Evolutionary conservation across 2,797 vertebrate species (phyloP), one percentile per base, ranked within the genome.

Genomic region (Merluccius polli): DNA sequence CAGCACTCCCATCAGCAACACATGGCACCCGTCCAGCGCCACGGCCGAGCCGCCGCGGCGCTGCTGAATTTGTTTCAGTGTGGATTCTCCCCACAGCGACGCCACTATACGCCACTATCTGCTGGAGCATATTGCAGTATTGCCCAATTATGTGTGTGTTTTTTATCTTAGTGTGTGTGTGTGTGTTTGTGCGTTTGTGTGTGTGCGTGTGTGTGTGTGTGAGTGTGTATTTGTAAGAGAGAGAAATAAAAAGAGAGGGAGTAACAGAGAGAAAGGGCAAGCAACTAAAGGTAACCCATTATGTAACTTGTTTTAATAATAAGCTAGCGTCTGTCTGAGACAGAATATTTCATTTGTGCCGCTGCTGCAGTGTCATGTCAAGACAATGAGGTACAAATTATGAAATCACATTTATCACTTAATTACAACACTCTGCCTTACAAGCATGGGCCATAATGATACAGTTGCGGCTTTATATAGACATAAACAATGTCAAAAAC

Each of bases 61-160:
- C 81, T 83, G 87, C 88, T 87, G 83, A 83, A 88, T 83, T 77
- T 82, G 81, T 85, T 87, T 89, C 81, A 85, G 82, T 78, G 80
- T 74, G 83, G 82, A 80, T 84, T 87, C 84, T 82, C 80, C 84
- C 83, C 79, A 82, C 84, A 89, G 86, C 83, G 68, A 79, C 83
- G 75, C 59, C 80, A 73, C 83, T 75, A 69, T 72, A 73, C n/a
- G 18, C 70, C 70, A 72, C 77, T 21, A 71, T 83, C 76, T 81
- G 72, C 79, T 81, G 71, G 79, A 80, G 74, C 83, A 75, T 44
- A 59, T 82, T 59, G 30, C 70, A 82, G 80, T 36, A 48, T 77
- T 75, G 79, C 38, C 41, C 71, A 15, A 27, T 15, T 44, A 10
- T 74, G 68, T 52, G 21, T 78, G 36, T 79, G 70, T n/a, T 67